phyloP scores from a whole-genome alignment of 2,797 vertebrate genomes.

The Nannoperca australis region DNA sequence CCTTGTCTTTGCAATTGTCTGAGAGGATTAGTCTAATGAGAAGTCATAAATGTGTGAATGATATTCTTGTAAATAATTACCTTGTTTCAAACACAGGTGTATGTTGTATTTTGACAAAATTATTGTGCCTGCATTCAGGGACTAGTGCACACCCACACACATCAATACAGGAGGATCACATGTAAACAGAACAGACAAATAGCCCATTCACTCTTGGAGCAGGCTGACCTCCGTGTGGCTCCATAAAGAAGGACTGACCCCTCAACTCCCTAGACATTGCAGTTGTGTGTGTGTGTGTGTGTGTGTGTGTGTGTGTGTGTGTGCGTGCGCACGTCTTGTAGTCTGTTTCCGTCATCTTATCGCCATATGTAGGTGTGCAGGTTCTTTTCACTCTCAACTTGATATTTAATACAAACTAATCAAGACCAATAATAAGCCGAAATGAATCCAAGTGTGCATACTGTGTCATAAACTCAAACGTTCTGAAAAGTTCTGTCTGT shows the following conservation, averaged over 20 bases:
- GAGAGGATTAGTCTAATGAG: background rate
- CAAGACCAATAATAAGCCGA: conserved; percentile 1
- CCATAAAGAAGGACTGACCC: conserved; percentile 34
- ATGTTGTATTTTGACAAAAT: conserved; percentile 30
- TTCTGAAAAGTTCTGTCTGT: background rate
- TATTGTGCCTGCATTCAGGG: conserved; percentile 26
- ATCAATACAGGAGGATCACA: conserved; percentile 18
- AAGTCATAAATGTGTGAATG: background rate
- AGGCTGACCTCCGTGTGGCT: conserved; percentile 24
- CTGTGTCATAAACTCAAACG: conserved; percentile 5
- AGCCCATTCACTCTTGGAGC: conserved; percentile 45
- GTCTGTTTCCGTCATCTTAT: conserved; percentile 36
- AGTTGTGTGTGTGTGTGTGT: background rate
- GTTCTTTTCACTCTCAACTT: conserved; percentile 17
- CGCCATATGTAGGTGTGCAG: conserved; percentile 27
- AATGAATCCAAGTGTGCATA: conserved; percentile 25
- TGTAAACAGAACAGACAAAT: conserved; percentile 50
- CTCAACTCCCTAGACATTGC: conserved; percentile 1
- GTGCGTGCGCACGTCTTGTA: conserved; percentile 1
- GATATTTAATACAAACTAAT: conserved; percentile 35
- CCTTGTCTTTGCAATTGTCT: background rate
- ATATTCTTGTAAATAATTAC: conserved; percentile 16
- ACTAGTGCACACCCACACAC: conserved; percentile 3
- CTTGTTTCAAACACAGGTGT: background rate
- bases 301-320: background rate